These are phyloP conservation scores for Crossaster papposus DNA, from an alignment of 53 echinoderm and acorn worm genomes.

Conservation along the genomic window DNA sequence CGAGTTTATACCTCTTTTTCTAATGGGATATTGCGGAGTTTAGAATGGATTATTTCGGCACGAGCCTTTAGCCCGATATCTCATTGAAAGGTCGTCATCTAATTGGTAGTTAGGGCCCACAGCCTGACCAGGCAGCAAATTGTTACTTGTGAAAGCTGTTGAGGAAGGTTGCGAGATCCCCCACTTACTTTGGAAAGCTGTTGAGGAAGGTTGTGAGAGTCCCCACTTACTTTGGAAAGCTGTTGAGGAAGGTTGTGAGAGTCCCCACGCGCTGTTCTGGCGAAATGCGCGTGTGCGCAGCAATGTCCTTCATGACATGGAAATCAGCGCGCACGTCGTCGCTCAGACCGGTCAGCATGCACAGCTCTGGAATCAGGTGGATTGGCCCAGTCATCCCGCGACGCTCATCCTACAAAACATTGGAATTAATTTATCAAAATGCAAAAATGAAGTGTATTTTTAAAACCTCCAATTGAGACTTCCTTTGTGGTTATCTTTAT, in stretches of 20 bases:
- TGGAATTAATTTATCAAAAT: not conserved
- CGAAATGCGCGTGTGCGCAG: slow-evolving; percentile 74
- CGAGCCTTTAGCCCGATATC: too few species aligned
- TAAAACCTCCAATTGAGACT: not conserved
- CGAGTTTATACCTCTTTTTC: too few species aligned
- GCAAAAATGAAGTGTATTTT: not conserved
- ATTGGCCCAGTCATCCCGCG: slow-evolving; percentile 66
- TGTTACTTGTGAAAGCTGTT: too few species aligned
- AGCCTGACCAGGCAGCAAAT: too few species aligned
- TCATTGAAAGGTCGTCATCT: too few species aligned
- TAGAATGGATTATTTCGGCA: too few species aligned
- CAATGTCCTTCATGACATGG: slow-evolving; percentile 90
- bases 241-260: slow-evolving; percentile 62
- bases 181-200: slow-evolving; percentile 68
- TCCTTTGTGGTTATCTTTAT: too few species aligned
- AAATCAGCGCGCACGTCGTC: slow-evolving; percentile 87
- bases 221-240: slow-evolving; percentile 63
- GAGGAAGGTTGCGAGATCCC: too few species aligned
- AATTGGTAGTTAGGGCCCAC: too few species aligned
- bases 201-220: too few species aligned
- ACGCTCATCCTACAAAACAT: slow-evolving; percentile 47
- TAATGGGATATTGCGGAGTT: too few species aligned
- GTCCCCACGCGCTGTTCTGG: slow-evolving; percentile 61
- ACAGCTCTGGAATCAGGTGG: slow-evolving; percentile 84
- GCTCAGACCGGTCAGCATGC: slow-evolving; percentile 86